phyloP scores from a whole-genome alignment of 2,888 invertebrate species.

The Lasioglossum morio region DNA sequence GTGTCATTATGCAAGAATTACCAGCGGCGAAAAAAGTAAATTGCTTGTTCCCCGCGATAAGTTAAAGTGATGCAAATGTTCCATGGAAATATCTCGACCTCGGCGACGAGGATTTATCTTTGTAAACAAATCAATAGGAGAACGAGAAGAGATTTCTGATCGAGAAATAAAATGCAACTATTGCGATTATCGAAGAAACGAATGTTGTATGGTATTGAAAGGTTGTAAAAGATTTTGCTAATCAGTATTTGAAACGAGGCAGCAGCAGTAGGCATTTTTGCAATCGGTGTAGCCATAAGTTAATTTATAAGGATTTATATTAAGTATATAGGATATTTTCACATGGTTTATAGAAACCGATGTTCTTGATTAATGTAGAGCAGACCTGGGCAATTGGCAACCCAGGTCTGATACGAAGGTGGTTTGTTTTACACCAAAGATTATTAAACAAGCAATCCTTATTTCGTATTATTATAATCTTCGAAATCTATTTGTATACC shows the following conservation, averaged over 20 bases:
- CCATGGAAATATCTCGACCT: constrained; percentile 12
- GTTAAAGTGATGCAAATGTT: constrained; percentile 13
- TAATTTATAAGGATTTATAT: constrained; percentile 31
- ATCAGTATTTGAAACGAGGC: constrained; percentile 29
- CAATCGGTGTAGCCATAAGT: constrained; percentile 26
- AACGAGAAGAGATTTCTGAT: not conserved
- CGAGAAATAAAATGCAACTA: not conserved
- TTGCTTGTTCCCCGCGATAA: constrained; percentile 12
- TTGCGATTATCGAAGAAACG: not conserved
- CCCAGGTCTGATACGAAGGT: not conserved
- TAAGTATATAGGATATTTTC: not conserved
- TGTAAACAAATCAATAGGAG: not conserved
- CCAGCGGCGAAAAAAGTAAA: not conserved
- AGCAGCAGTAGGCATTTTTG: not conserved
- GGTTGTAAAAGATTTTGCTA: constrained; percentile 24
- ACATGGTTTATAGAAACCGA: constrained; percentile 6
- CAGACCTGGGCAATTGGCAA: too few relatives aligned
- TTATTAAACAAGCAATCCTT: constrained; percentile 18
- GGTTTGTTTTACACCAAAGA: constrained; percentile 44
- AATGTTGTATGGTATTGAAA: not conserved
- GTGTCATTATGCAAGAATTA: constrained; percentile 26
- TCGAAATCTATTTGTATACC: not conserved
- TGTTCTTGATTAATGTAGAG: constrained; percentile 16
- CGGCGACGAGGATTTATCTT: constrained; percentile 11
- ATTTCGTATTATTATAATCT: constrained; percentile 26